Evolutionary conservation across 2,797 vertebrate species (phyloP), one percentile per base, ranked within the genome.

Genomic region (Molothrus ater): DNA sequence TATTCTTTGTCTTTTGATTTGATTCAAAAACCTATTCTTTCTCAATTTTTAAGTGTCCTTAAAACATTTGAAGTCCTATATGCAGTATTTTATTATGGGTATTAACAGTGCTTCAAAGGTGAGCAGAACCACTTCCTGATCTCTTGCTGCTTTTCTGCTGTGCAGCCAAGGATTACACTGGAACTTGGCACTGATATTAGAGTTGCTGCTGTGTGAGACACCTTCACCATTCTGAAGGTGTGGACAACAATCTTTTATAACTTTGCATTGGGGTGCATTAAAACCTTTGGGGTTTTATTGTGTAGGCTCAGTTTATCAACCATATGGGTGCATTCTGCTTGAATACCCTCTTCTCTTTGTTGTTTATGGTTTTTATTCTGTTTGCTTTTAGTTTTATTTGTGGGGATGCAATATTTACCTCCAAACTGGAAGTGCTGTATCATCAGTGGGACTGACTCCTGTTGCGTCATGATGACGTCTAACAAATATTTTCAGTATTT

Each of bases 231-330:
- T 72, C 26, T 45, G 9, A 28, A 31, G 20, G 2, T 66, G 12
- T 80, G 60, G 24, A 29, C 47, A 24, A 26, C 24, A 29, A 5
- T 36, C 36, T 79, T 79, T 72, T 85, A 6, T 60, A 53, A 32
- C 16, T 81, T 66, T 71, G 17, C 38, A 21, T 18, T 36, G 10
- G 8, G 12, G 7, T 82, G 38, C 15, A 28, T 14, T 69, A 21
- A 22, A 72, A 2, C 32, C 61, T 53, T 2, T 26, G 32, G 4
- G 15, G 1, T 1, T 25, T 1, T 20, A 42, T 43, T 50, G 16
- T 61, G 13, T 61, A 34, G 28, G 38, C 18, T 68, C 34, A 57
- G 14, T 21, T 72, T 82, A 57, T 36, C 18, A 65, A 69, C 10
- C 6, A 31, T 63, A 8, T 73, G 22, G 6, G 16, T 31, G 17